Evolutionary conservation across 2,113 vertebrate species (phyloP).

Genomic region (Rhagologus leucostigma): DNA sequence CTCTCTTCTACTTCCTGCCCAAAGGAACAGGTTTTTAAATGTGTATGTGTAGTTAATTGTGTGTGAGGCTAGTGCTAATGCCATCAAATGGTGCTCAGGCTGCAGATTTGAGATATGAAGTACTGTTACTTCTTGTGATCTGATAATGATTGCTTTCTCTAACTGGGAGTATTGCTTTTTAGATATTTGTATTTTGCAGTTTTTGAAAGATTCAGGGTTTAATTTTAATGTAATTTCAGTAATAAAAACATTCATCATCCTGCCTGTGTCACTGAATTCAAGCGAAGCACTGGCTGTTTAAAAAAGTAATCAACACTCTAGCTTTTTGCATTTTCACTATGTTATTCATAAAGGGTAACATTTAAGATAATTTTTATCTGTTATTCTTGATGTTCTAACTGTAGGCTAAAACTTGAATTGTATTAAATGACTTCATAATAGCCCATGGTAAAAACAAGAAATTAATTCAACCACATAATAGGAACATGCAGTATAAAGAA

Average conservation of each 20-base stretch:
- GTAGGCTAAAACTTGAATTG: not conserved
- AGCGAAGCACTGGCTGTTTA: not conserved
- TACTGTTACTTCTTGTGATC: not conserved
- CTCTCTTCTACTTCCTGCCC: not conserved
- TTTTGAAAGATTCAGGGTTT: not conserved
- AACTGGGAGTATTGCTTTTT: not conserved
- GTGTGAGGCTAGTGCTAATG: not conserved
- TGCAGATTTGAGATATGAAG: not conserved
- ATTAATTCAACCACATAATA: not conserved
- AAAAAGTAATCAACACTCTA: not conserved
- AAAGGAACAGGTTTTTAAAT: not conserved
- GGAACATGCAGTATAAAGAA: not conserved
- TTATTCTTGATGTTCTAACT: not conserved
- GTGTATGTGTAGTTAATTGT: not conserved
- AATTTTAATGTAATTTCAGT: not conserved
- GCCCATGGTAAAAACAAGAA: not conserved
- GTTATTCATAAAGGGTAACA: not conserved
- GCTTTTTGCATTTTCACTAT: not conserved
- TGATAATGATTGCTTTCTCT: not conserved
- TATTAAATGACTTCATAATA: not conserved
- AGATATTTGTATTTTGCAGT: not conserved
- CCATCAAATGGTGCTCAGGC: not conserved
- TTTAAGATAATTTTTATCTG: not conserved
- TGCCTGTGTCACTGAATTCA: not conserved
- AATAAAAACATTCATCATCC: not conserved